Percentiles rank a stretch among this genome's conserved stretches.
phyloP scores from a whole-genome alignment of 1,140 invertebrate species.

The Lepidurus apus region DNA sequence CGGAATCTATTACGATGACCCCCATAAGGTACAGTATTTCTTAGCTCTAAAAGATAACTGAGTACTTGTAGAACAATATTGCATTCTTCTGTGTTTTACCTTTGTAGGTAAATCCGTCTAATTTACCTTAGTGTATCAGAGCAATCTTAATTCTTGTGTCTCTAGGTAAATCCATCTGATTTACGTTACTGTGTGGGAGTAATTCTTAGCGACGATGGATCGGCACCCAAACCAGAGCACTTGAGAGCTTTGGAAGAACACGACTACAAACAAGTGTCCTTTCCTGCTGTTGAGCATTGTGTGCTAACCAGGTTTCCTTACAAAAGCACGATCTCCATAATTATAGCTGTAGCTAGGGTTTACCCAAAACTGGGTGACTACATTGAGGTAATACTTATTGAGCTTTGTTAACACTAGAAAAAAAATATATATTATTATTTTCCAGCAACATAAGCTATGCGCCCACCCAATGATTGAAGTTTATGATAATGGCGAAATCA shows the following conservation, averaged over 20 bases:
- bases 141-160: conserved; percentile 38
- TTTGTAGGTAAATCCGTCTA: conserved; percentile 34
- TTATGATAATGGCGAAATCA: conserved; percentile 45
- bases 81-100: neutral
- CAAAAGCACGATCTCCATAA: conserved; percentile 46
- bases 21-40: conserved; percentile 42
- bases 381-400: conserved; percentile 43
- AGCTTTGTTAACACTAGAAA: conserved; percentile 24
- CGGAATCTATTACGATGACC: conserved; percentile 50
- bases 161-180: conserved; percentile 42
- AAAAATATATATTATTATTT: conserved; percentile 36
- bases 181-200: conserved; percentile 45
- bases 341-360: conserved; percentile 47
- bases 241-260: conserved; percentile 37
- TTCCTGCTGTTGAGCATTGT: conserved; percentile 46
- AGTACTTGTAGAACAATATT: neutral
- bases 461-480: conserved; percentile 50
- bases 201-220: conserved; percentile 43
- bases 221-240: conserved; percentile 37
- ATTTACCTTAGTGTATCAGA: conserved; percentile 45
- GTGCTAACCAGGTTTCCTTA: conserved; percentile 48
- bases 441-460: conserved; percentile 46
- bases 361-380: conserved; percentile 46
- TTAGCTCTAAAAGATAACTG: conserved; percentile 5
- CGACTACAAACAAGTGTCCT: conserved; percentile 44